Evolutionary conservation across 1,140 invertebrate species (phyloP).

Genomic region (Euura lappo): DNA sequence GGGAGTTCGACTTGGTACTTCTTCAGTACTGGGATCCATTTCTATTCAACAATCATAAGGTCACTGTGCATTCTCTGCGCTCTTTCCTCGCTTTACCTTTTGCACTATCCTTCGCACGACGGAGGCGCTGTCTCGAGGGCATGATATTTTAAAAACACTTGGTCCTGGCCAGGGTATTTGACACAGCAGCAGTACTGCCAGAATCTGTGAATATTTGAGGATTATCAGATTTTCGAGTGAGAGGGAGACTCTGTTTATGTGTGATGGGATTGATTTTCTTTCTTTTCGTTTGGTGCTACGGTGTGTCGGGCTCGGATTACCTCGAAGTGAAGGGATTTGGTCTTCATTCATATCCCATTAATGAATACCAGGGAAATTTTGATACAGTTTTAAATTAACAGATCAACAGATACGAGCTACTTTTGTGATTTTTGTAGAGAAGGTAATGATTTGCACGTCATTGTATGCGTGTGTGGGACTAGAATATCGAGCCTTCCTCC

Average conservation of each 20-base stretch:
- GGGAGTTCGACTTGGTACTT: constrained; percentile 83
- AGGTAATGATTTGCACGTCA: too few species aligned
- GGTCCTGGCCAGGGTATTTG: constrained; percentile 88
- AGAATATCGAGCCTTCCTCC: too few species aligned
- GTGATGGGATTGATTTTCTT: background rate
- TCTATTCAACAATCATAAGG: constrained; percentile 56
- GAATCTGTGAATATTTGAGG: constrained; percentile 63
- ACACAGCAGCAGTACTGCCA: constrained; percentile 78
- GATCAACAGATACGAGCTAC: too few species aligned
- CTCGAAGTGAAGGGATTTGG: constrained; percentile 77
- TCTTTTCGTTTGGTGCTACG: background rate
- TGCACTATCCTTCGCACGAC: constrained; percentile 87
- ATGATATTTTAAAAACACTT: constrained; percentile 83
- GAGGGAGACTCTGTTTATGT: constrained; percentile 12
- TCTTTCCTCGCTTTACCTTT: constrained; percentile 61
- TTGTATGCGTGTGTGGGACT: too few species aligned
- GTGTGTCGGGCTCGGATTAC: constrained; percentile 49
- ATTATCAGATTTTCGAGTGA: constrained; percentile 21
- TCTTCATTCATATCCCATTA: constrained; percentile 67
- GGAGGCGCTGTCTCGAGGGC: constrained; percentile 86
- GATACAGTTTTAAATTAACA: too few species aligned
- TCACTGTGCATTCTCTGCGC: background rate
- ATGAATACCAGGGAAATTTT: background rate
- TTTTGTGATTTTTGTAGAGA: too few species aligned
- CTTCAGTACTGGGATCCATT: constrained; percentile 87